These are phyloP conservation scores for Enteromius mattozi DNA, from an alignment of 2,797 vertebrate species.

Conservation along the genomic window DNA sequence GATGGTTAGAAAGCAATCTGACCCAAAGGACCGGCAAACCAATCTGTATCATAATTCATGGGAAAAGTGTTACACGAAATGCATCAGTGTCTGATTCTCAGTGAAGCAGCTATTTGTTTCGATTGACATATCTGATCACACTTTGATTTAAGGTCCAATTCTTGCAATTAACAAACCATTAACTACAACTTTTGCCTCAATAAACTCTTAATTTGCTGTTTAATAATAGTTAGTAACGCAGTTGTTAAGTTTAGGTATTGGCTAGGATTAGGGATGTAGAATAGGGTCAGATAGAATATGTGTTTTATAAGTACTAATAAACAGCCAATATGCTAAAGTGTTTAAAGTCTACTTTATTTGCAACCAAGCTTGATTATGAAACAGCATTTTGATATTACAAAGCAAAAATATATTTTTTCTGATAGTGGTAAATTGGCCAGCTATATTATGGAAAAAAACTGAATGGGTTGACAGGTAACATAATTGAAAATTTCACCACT, in stretches of 20 bases:
- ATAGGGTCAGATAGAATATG: background rate
- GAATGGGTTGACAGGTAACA: background rate
- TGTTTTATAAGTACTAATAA: background rate
- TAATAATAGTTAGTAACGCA: background rate
- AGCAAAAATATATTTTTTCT: background rate
- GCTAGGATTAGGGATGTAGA: background rate
- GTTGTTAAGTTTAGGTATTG: background rate
- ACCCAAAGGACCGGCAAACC: background rate
- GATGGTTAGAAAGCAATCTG: background rate
- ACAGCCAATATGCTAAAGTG: background rate
- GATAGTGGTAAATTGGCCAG: background rate
- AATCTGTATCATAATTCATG: background rate
- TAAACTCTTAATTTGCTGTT: background rate
- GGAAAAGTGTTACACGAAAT: background rate
- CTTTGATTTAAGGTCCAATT: background rate
- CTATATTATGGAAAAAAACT: background rate
- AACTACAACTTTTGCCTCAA: background rate
- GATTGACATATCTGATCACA: background rate
- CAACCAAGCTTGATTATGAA: background rate
- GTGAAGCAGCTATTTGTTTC: background rate
- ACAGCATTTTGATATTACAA: background rate
- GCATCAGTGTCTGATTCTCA: background rate
- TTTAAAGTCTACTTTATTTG: background rate
- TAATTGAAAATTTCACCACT: background rate
- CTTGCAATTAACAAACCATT: background rate